Conservation (phyloP, 2,888 invertebrate genomes). For the Polymixis lichenea region DNA sequence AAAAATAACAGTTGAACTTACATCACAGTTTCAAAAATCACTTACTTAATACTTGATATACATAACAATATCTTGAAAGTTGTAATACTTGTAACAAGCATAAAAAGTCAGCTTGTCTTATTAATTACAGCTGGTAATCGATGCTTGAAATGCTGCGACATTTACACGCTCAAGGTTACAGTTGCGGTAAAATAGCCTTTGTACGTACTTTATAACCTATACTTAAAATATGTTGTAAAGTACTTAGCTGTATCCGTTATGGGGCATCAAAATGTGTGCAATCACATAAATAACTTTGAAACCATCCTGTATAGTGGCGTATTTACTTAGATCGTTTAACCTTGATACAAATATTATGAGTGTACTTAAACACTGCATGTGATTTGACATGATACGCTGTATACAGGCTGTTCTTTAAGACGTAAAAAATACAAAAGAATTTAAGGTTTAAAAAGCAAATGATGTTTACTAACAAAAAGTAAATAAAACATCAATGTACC, state of each 20-base stretch:
- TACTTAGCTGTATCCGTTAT: conserved; percentile 57
- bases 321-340: conserved; percentile 23
- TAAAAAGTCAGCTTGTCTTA: conserved; percentile 50
- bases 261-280: conserved; percentile 53
- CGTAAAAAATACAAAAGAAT: neutral
- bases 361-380: conserved; percentile 9
- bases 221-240: conserved; percentile 62
- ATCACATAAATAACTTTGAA: conserved; percentile 45
- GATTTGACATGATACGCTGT: conserved; percentile 18
- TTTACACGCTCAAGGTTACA: conserved; percentile 58
- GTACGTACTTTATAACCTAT: conserved; percentile 48
- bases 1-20: neutral
- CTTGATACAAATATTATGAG: conserved; percentile 37
- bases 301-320: conserved; percentile 29
- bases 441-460: neutral
- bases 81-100: conserved; percentile 39
- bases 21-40: conserved; percentile 28
- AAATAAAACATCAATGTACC: conserved; percentile 16
- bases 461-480: conserved; percentile 6
- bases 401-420: neutral
- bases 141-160: conserved; percentile 62
- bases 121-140: conserved; percentile 57
- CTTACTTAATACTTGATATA: conserved; percentile 9
- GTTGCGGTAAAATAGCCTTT: conserved; percentile 53
- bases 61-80: conserved; percentile 28